Conservation (phyloP, 2,113 vertebrate species). For the Oceanodroma tethys region DNA sequence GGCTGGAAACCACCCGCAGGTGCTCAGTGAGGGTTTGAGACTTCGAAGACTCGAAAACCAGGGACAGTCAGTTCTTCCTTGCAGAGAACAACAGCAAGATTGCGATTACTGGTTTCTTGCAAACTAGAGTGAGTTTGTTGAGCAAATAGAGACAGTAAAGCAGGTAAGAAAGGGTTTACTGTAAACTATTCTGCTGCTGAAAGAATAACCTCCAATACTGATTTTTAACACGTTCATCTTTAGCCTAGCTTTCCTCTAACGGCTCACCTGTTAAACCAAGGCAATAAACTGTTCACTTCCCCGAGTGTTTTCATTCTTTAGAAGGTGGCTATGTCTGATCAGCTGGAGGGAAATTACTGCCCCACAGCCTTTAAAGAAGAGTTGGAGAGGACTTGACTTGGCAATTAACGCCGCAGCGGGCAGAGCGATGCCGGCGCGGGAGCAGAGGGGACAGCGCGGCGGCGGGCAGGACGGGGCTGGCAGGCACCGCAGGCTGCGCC, state of each 20-base stretch:
- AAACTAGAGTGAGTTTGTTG: background rate
- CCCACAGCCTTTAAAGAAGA: background rate
- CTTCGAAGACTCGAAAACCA: background rate
- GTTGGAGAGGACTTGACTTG: background rate
- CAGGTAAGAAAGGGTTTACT: background rate
- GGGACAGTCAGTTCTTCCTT: background rate
- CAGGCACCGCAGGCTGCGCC: too few relatives aligned
- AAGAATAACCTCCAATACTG: background rate
- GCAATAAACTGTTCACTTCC: fast-evolving
- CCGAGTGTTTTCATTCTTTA: background rate
- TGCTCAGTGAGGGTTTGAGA: background rate
- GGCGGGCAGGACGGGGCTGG: background rate
- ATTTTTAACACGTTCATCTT: background rate
- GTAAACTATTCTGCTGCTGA: background rate
- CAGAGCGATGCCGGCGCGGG: background rate
- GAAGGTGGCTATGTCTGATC: background rate
- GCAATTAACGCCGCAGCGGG: fast-evolving
- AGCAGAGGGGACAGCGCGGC: background rate
- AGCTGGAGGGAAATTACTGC: background rate
- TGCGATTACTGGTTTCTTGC: too few relatives aligned
- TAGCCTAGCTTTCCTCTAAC: background rate
- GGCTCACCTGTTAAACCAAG: background rate
- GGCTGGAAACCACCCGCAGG: background rate
- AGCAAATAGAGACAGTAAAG: background rate
- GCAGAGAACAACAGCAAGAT: background rate